phyloP scores from a whole-genome alignment of 2,888 invertebrate genomes.

The Erpobdella octoculata region DNA sequence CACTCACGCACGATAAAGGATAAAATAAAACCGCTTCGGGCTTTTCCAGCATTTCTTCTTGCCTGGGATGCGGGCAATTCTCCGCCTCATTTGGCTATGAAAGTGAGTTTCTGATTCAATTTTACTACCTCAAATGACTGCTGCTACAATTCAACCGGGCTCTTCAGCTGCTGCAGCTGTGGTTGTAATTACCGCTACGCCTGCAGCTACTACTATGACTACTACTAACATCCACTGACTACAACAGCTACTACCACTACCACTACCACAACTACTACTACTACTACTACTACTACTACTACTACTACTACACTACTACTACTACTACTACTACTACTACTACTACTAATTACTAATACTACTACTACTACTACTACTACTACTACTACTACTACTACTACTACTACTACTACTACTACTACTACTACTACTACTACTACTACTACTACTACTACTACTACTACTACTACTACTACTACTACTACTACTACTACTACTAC shows the following conservation, averaged over 20 bases:
- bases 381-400: not conserved
- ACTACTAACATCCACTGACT: no score
- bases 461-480: not conserved
- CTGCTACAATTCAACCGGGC: not conserved
- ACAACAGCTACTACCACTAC: no score
- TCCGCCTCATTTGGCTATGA: not conserved
- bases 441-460: constrained; percentile 1
- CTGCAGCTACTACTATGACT: no score
- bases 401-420: not conserved
- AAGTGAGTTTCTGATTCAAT: not conserved
- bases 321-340: no score
- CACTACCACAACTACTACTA: no score
- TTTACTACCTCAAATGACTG: not conserved
- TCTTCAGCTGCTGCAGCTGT: no score
- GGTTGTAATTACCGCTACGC: no score
- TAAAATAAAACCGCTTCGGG: no score
- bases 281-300: not conserved
- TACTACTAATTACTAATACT: no score
- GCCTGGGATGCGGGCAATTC: not conserved
- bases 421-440: constrained; percentile 1
- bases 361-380: no score
- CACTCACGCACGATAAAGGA: not conserved
- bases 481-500: not conserved
- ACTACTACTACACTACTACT: no score
- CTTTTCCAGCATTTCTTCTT: no score